Base-by-base conservation (phyloP, 2,113 vertebrate species). In the Arizona elegans region DNA sequence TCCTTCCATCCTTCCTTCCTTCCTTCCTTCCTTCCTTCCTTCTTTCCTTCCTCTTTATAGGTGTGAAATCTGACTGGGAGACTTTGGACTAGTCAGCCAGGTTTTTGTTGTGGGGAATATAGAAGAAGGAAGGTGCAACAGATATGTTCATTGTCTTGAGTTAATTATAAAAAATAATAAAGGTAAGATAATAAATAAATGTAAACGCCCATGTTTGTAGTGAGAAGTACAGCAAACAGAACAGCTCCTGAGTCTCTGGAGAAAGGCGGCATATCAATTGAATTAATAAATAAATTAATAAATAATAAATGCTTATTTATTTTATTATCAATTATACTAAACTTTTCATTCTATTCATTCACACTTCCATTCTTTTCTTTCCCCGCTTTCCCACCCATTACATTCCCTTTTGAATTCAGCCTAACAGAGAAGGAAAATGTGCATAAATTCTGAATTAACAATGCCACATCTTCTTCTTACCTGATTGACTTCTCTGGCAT, bases 401-500 rank as follows among this genome's bases (percentile, higher is more conserved):
- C 6, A 33, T 13, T 70, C 13, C 5, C 5, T 17, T 70, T 70
- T 70, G n/a, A 29, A 33, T 70, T 17, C 29, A 52, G 29, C 26
- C 47, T 38, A 21, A 88, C 33, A 65, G 12, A 24, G 52, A 47
- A 88, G 24, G 15, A 21, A 47, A 47, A 4, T 5, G 21, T 75
- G 38, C 52, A 58, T 86, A 59, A 38, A 2, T 38, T 8, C 47
- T 43, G 29, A 59, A 89, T 43, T 5, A 91, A 81, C 7, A 53
- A 33, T 75, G 4, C 43, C 29, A 90, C 43, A 47, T 93, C 86
- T 91, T 59, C 47, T 55, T 89, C 97, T 96, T 97, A 99, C 99
- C 98, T 98, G 97, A 96, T 90, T 98, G 99, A 29, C 96, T 96
- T 50, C 97, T 96, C 87, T 98, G 98, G 87, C 99, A 99, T 88